Evolutionary conservation across 2,888 invertebrate genomes (phyloP).

Genomic region (Macrophya annulata): DNA sequence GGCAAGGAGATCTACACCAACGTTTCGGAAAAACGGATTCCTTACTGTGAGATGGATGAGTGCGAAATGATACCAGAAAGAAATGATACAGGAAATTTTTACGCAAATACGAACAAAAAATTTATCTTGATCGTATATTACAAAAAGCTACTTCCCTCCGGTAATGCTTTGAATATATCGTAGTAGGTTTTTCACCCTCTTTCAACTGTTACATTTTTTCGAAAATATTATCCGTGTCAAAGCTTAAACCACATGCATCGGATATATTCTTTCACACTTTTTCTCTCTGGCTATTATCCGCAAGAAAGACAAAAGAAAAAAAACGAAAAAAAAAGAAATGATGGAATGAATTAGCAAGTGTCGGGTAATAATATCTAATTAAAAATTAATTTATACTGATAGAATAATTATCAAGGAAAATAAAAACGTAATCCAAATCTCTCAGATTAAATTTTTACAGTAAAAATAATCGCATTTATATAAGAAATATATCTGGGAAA

Average conservation of each 20-base stretch:
- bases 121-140: slow-evolving; percentile 12
- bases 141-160: not conserved
- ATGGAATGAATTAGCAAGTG: not conserved
- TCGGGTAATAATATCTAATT: not conserved
- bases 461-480: too few species aligned
- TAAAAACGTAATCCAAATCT: not conserved
- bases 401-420: not conserved
- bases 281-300: not conserved
- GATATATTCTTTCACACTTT: not conserved
- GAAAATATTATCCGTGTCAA: not conserved
- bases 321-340: not conserved
- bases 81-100: not conserved
- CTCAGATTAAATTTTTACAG: not conserved
- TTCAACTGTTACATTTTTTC: not conserved
- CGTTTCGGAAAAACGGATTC: slow-evolving; percentile 17
- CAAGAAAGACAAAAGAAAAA: not conserved
- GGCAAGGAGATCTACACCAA: not conserved
- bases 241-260: not conserved
- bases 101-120: not conserved
- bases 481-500: too few species aligned
- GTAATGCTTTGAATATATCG: slow-evolving; percentile 3
- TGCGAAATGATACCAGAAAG: slow-evolving; percentile 15
- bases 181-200: not conserved
- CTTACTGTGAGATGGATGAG: slow-evolving; percentile 7
- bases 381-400: not conserved